A percentile compares a stretch with the other conserved stretches of the same genome.
Evolutionary conservation across 1,140 invertebrate genomes (phyloP).

Genomic region (Heliconius hewitsoni): DNA sequence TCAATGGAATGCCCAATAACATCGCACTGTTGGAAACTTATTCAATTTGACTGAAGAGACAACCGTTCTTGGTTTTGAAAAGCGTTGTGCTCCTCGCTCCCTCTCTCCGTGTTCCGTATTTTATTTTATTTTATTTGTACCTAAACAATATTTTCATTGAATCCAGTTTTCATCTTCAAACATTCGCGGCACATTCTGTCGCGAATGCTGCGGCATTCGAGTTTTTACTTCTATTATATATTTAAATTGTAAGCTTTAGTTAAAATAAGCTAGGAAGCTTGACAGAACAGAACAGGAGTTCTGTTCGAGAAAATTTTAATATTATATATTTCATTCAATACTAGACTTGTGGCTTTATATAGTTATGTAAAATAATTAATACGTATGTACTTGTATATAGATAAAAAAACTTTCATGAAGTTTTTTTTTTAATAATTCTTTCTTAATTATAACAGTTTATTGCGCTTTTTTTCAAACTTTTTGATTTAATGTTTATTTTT

Average conservation of each 20-base stretch:
- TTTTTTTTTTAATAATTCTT: too few relatives aligned
- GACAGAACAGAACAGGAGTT: not conserved
- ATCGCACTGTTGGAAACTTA: constrained; percentile 69
- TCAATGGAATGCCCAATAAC: constrained; percentile 67
- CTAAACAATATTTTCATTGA: constrained; percentile 71
- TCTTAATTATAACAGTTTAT: too few relatives aligned
- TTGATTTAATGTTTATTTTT: too few relatives aligned
- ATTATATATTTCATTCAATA: not conserved
- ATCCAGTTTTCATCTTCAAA: constrained; percentile 60
- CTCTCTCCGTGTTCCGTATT: constrained; percentile 56
- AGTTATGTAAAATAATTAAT: too few relatives aligned
- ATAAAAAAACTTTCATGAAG: not conserved
- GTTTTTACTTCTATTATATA: constrained; percentile 15
- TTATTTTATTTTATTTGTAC: constrained; percentile 66
- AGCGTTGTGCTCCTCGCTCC: constrained; percentile 63
- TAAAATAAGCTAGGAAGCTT: not conserved
- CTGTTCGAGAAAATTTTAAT: not conserved
- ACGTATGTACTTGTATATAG: not conserved
- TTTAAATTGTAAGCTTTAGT: constrained; percentile 1
- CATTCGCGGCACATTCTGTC: constrained; percentile 64
- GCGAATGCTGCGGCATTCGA: constrained; percentile 44
- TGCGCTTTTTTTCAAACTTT: too few relatives aligned
- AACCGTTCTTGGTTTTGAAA: constrained; percentile 71
- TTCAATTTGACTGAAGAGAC: constrained; percentile 74
- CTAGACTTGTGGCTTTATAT: not conserved